These are phyloP conservation scores for Campylomormyrus tamandua DNA, from an alignment of 2,113 vertebrate species.

Conservation along the genomic window DNA sequence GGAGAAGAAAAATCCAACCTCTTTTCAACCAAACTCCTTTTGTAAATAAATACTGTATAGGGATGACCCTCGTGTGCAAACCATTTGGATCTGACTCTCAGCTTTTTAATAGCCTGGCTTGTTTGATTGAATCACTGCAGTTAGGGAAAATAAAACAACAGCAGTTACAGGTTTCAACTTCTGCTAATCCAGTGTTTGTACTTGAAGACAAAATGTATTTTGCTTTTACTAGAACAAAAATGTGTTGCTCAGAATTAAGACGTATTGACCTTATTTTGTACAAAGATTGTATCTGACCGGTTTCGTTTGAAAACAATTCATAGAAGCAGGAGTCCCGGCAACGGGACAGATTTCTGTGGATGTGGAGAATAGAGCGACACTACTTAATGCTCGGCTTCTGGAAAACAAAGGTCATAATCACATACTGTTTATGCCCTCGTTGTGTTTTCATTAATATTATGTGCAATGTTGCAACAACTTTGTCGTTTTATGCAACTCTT, in stretches of 20 bases:
- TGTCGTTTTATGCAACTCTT: slow-evolving; percentile 80
- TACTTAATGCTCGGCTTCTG: slow-evolving; percentile 26
- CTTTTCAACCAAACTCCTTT: slow-evolving; percentile 46
- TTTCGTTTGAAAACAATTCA: slow-evolving; percentile 44
- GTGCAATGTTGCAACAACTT: slow-evolving; percentile 58
- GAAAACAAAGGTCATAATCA: slow-evolving; percentile 57
- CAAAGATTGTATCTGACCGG: slow-evolving; percentile 63
- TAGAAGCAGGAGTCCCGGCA: not conserved
- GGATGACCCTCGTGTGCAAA: slow-evolving; percentile 53
- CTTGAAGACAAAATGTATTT: slow-evolving; percentile 36
- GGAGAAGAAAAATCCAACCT: slow-evolving; percentile 45
- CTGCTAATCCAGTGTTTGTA: slow-evolving; percentile 41
- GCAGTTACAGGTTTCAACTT: slow-evolving; percentile 20
- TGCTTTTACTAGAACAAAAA: slow-evolving; percentile 64
- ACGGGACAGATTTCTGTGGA: slow-evolving; percentile 32
- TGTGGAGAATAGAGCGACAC: slow-evolving; percentile 25
- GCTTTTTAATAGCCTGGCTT: slow-evolving; percentile 56
- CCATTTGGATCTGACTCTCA: slow-evolving; percentile 43
- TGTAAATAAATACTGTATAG: slow-evolving; percentile 41
- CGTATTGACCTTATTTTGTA: slow-evolving; percentile 78
- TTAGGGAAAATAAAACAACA: not conserved
- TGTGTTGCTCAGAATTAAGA: slow-evolving; percentile 68
- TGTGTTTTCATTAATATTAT: slow-evolving; percentile 70
- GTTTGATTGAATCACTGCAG: slow-evolving; percentile 32
- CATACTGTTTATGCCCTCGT: slow-evolving; percentile 72